Base-by-base conservation (phyloP, 2,113 vertebrate genomes). In the Solenodon paradoxus region DNA sequence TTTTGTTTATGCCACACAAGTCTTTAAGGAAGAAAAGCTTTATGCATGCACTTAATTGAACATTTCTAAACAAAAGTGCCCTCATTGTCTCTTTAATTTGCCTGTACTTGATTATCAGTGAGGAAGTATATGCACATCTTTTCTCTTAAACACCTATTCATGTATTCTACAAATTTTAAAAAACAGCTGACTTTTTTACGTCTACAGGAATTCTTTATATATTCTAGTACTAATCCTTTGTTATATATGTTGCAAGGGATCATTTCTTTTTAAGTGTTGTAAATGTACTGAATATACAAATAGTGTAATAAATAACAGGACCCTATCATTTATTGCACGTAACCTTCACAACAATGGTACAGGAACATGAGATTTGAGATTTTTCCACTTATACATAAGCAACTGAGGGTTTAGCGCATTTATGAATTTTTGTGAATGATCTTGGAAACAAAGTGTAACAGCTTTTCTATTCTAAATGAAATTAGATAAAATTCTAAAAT, bases 401-500 rank as follows among this genome's bases (percentile, higher is more conserved):
- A 88, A 9, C 13, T 88, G 69, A 92, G 11, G 32, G 8, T 71
- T 77, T 45, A 78, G 69, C 77, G 69, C 45, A 84, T 88, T 83
- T 69, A 15, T 88, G 30, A 61, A 10, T 71, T 82, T 87, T 87
- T 75, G 42, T 22, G 35, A 86, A 38, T 51, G 49, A 8, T 66
- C 16, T 51, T 68, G 74, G 38, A 79, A 66, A 85, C 7, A 89
- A 87, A 64, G 49, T 89, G 22, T 69, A 74, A 38, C 7, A 32
- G n/a, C n/a, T n/a, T 68, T 53, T 87, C 20, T 42, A 82, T 64
- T 92, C 82, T 81, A 92, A 68, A 35, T 85, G n/a, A 88, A 82
- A 53, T 64, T 55, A 24, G 64, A 42, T 28, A 42, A 28, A 88
- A 51, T 47, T 42, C 9, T 68, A 38, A 53, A 53, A 63, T 75